Evolutionary conservation across 2,888 invertebrate species (phyloP), one percentile per base, ranked within the genome.

Genomic region (Eurytoma adleriae): DNA sequence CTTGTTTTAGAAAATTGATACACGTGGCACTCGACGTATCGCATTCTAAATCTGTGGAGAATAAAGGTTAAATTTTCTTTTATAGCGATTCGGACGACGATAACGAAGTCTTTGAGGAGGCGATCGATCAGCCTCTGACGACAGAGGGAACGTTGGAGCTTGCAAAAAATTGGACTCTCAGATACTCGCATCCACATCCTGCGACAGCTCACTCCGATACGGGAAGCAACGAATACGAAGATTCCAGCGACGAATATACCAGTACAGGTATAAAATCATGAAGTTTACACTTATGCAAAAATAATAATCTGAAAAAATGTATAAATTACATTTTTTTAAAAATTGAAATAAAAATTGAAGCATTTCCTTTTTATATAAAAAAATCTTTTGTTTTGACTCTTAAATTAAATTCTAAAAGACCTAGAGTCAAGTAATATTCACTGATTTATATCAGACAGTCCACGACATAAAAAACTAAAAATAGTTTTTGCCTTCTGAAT

Each of bases 21-120:
- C 20, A 12, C 10, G n/a, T 20, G 18, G 20, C 16, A 62, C 27
- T 62, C 2, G 16, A 2, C 5, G 67, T 67, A 67, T 67, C 67
- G 14, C 10, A 2, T 48, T 20, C 5, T 48, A 56, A 56, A 70
- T 70, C 30, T 70, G 50, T 70, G 12, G 14, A 57, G 12, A 18
- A 57, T 56, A 56, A 40, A 24, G 52, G n/a, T 71, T 3, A 57
- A 56, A n/a, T n/a, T 54, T n/a, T 78, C 54, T 64, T 82, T 69
- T 85, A 54, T 81, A 93, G 93, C 89, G 94, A 94, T 85, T 92
- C 92, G 48, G 93, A 94, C 56, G 94, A 94, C 72, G 94, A 94
- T 79, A 94, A 94, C 81, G 94, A 94, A 86, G 93, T 93, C 24
- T 94, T 93, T 85, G 94, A 95, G 86, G 95, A 95, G 88, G 94